A percentile compares a stretch with the other conserved stretches of the same genome.
These are phyloP conservation scores for Diabrotica balteata DNA, from an alignment of 2,888 invertebrate genomes.

Conservation along the genomic window DNA sequence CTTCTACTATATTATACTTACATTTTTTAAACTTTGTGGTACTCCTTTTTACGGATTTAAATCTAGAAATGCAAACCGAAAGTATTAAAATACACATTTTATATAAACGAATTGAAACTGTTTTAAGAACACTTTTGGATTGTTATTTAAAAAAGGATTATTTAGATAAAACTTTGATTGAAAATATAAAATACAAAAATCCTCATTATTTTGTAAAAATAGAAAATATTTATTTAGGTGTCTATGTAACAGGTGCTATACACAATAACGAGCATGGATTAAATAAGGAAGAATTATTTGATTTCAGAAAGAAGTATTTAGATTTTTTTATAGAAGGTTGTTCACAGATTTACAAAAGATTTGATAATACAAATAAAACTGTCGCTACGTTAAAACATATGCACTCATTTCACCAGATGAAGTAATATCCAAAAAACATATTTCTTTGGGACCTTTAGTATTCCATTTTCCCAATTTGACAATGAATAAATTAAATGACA, in stretches of 20 bases:
- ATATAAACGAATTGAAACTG: not conserved
- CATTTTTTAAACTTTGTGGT: not conserved
- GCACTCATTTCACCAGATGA: not conserved
- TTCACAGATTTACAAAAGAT: not conserved
- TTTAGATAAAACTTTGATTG: not conserved
- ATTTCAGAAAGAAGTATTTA: not conserved
- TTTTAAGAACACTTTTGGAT: not conserved
- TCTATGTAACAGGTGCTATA: not conserved
- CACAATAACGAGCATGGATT: not conserved
- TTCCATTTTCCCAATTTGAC: not conserved
- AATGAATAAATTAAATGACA: not conserved
- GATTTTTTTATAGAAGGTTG: not conserved
- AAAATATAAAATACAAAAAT: not conserved
- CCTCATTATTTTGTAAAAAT: not conserved
- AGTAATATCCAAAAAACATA: not conserved
- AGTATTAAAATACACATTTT: not conserved
- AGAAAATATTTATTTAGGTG: conserved; percentile 3
- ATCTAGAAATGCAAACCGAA: conserved; percentile 2
- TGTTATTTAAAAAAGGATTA: not conserved
- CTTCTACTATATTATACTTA: not conserved
- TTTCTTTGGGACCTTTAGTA: not conserved
- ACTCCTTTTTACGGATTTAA: not conserved
- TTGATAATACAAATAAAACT: not conserved
- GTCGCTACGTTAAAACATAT: not conserved
- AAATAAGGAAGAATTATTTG: not conserved